Evolutionary conservation across 2,888 invertebrate species (phyloP), one percentile per base, ranked within the genome.

Genomic region (Lasius platythorax): DNA sequence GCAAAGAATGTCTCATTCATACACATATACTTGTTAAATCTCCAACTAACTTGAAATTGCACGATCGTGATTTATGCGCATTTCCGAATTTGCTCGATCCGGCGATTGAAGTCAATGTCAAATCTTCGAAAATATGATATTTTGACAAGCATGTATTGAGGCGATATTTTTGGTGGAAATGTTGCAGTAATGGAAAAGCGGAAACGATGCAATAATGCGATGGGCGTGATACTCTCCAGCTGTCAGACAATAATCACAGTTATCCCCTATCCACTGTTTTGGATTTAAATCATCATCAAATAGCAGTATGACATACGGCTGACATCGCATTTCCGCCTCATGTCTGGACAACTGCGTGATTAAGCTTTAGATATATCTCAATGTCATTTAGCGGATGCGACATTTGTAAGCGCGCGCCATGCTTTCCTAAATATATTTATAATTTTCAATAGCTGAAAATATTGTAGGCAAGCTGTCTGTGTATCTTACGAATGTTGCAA

Each of bases 241-340:
- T 50, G 82, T 56, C 75, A n/a, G 43, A 30, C 67, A 46, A 67
- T 37, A 67, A 72, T 72, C 50, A 40, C 56, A 61, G 46, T 70
- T 46, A 28, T 53, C 8, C n/a, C 28, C 40, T 56, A 37, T 33
- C 30, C 53, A 28, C 33, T 53, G 33, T 76, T 82, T 58, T 72
- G 53, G 30, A 82, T 74, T 73, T 81, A 73, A 73, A 81, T 78
- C 73, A 78, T 70, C 79, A 73, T 73, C 79, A 74, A 74, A 81
- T 46, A 58, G 33, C 33, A 46, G 8, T 23, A 30, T 72, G 40
- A 56, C 70, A 15, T n/a, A 79, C 33, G 33, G 30, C 43, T 46
- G 79, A 79, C 61, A 37, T 72, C 43, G 30, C 74, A 46, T 61
- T 70, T 61, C 58, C 43, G 33, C 15, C 46, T 58, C 58, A 46